Conservation (phyloP, 2,888 invertebrate species). For the Holacanthella duospinosa region DNA sequence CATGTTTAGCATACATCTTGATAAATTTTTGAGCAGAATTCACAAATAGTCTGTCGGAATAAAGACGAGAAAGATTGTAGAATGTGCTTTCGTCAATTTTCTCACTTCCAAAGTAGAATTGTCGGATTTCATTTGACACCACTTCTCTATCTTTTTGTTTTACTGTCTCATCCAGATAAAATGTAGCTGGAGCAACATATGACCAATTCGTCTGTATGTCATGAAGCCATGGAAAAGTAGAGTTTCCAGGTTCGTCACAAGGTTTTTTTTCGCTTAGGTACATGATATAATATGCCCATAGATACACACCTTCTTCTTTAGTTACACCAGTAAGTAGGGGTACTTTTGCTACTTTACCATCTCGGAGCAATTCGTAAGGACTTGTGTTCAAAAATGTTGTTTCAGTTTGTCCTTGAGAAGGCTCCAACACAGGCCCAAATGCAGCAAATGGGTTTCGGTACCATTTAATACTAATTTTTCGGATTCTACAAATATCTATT, state of each 20-base stretch:
- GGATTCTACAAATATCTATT: background rate
- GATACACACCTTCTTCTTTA: constrained; percentile 17
- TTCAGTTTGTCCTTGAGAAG: constrained; percentile 10
- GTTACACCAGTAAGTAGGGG: constrained; percentile 13
- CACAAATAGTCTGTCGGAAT: background rate
- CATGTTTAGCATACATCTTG: background rate
- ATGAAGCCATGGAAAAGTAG: background rate
- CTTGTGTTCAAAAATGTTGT: constrained; percentile 11
- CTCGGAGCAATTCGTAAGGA: constrained; percentile 13
- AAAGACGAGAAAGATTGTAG: background rate
- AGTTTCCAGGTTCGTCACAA: background rate
- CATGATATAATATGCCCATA: constrained; percentile 12
- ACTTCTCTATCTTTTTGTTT: too few relatives aligned
- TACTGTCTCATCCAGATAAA: constrained; percentile 19
- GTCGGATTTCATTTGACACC: constrained; percentile 11
- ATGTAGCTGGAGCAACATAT: constrained; percentile 14
- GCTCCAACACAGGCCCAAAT: constrained; percentile 19
- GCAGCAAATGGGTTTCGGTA: constrained; percentile 18
- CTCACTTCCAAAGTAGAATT: constrained; percentile 17
- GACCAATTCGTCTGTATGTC: constrained; percentile 15
- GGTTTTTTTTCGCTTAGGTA: background rate
- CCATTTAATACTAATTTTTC: constrained; percentile 11
- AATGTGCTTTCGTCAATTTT: background rate
- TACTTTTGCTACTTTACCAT: constrained; percentile 17
- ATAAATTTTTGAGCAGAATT: background rate